Percentiles rank a stretch among this genome's conserved stretches.
These are phyloP conservation scores for Chitala chitala DNA, from an alignment of 2,113 vertebrate species.

Conservation along the genomic window DNA sequence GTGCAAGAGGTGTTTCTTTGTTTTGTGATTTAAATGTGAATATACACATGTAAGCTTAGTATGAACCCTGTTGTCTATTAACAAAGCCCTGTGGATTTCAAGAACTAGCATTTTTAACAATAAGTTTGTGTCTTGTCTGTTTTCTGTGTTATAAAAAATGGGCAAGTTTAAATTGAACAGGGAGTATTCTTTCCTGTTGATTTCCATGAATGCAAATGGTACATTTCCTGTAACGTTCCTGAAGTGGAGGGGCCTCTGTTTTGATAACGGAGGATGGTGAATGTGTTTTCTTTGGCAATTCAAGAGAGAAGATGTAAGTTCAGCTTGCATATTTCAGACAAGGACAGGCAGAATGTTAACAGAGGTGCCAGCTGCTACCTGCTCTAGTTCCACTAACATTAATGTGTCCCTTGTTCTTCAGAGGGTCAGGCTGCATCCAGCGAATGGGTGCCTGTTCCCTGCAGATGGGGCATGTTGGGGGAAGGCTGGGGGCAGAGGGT, in stretches of 20 bases:
- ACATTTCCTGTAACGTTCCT: too few relatives aligned
- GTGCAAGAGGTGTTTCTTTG: slow-evolving; percentile 31
- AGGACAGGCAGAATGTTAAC: slow-evolving; percentile 41
- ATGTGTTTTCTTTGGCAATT: slow-evolving; percentile 11
- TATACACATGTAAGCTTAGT: slow-evolving; percentile 30
- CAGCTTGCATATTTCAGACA: slow-evolving; percentile 25
- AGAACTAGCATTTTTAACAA: too few relatives aligned
- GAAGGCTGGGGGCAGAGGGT: slow-evolving; percentile 2
- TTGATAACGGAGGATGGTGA: background rate
- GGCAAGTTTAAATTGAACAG: too few relatives aligned
- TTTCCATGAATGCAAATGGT: background rate
- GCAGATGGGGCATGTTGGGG: too few relatives aligned
- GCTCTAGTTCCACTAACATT: slow-evolving; percentile 39
- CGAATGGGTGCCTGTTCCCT: slow-evolving; percentile 20
- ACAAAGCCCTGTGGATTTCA: too few relatives aligned
- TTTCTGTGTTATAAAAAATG: too few relatives aligned
- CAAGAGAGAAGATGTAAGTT: background rate
- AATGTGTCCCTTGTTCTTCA: slow-evolving; percentile 38
- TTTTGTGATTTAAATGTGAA: slow-evolving; percentile 14
- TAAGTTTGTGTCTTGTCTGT: too few relatives aligned
- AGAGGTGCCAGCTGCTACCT: slow-evolving; percentile 45
- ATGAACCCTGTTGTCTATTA: too few relatives aligned
- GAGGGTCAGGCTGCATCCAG: background rate
- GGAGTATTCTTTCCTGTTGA: background rate
- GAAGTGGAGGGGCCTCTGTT: too few relatives aligned